Evolutionary conservation across 1,140 invertebrate genomes (phyloP), one percentile per base, ranked within the genome.

Genomic region (Neodiprion fabricii): DNA sequence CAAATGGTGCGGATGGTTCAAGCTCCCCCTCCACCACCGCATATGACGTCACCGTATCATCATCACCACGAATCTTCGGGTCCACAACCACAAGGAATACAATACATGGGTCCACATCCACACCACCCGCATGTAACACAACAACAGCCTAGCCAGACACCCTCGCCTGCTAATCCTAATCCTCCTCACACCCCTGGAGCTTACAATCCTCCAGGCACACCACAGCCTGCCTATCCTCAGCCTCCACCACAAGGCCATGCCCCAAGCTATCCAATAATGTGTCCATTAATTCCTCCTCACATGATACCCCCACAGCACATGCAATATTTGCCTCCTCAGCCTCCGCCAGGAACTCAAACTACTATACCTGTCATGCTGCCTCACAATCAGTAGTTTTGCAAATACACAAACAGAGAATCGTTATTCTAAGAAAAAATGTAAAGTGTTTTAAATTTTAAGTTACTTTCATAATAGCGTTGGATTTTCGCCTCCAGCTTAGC

Each of bases 81-180:
- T 50, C 88, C 89, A 14, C 86, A 89, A 83, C 85, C 88, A 72
- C 84, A 89, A 80, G 86, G 84, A 21, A 85, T 92, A 71, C 91
- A 92, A 80, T 93, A 92, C 78, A 89, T 93, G 85, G 85, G 86
- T 72, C 91, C 90, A n/a, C 89, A 89, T 71, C 83, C 85, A 5
- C 89, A 90, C 78, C 86, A 86, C 12, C 81, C 82, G 61, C 87
- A 88, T 40, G 85, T 88, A 71, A 79, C 83, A 17, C 88, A 89
- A 68, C 91, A 91, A 53, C 91, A 90, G 72, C 91, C 90, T 47
- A 91, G 90, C 77, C 92, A 92, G 76, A 90, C 91, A 9, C 91
- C 91, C 3, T 92, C 91, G 23, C 91, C 91, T 4, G 92, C 91
- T 1, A 92, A 92, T 84, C 90, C 89, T 47, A 90, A 91, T 85